A percentile compares a stretch with the other conserved stretches of the same genome.
phyloP scores from a whole-genome alignment of 2,888 invertebrate genomes.

The Drosophila dives region DNA sequence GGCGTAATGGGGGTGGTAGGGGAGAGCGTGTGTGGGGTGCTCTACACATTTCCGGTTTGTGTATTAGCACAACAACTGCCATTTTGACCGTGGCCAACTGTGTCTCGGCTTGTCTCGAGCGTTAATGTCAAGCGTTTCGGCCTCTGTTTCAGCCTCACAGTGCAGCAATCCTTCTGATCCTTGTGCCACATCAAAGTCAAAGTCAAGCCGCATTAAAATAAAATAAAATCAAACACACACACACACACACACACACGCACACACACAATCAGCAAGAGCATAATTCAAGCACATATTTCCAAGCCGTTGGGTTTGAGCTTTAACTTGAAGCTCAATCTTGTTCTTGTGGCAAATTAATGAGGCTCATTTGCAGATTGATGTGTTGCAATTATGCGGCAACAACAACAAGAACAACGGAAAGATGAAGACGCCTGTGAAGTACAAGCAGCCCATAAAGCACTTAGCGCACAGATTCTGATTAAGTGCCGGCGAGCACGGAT shows the following conservation, averaged over 20 bases:
- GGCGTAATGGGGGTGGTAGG: background rate
- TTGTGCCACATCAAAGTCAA: conserved; percentile 64
- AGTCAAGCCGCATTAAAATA: conserved; percentile 35
- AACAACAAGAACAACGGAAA: conserved; percentile 34
- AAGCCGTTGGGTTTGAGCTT: conserved; percentile 37
- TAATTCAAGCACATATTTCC: conserved; percentile 18
- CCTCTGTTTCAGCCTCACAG: conserved; percentile 21
- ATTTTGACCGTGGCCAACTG: conserved; percentile 53
- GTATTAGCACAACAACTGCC: conserved; percentile 60
- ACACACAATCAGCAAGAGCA: background rate
- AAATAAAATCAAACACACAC: conserved; percentile 7
- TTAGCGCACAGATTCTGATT: conserved; percentile 80
- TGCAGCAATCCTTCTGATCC: conserved; percentile 39
- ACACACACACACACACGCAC: background rate
- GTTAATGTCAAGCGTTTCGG: conserved; percentile 44
- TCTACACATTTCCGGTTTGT: conserved; percentile 45
- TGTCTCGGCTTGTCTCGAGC: conserved; percentile 27
- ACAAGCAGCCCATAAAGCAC: conserved; percentile 59
- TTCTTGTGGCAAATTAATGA: conserved; percentile 71
- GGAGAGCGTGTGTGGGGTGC: background rate
- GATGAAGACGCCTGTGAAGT: conserved; percentile 22
- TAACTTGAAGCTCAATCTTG: conserved; percentile 38
- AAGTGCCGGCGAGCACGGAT: conserved; percentile 57
- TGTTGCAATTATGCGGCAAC: conserved; percentile 73
- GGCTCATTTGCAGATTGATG: conserved; percentile 78